phyloP scores from a whole-genome alignment of 2,797 vertebrate species.

The Myiothlypis chrysogaster region DNA sequence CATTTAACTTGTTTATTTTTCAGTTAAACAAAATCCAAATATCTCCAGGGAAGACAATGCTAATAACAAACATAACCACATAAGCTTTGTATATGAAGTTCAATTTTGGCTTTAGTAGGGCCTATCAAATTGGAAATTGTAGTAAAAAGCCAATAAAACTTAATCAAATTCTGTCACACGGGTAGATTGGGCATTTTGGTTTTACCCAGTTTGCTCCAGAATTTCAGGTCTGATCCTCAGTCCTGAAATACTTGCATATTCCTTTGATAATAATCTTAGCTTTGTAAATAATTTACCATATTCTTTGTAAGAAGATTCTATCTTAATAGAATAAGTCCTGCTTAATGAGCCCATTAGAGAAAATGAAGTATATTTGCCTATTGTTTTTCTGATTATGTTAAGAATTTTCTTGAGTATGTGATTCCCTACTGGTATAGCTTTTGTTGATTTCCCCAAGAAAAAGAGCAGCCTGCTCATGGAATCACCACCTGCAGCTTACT shows the following conservation, averaged over 20 bases:
- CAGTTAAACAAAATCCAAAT: slow-evolving; percentile 67
- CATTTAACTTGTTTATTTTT: slow-evolving; percentile 67
- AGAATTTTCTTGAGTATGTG: neutral
- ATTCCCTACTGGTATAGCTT: neutral
- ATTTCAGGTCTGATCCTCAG: neutral
- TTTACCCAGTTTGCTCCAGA: slow-evolving; percentile 23
- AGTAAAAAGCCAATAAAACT: slow-evolving; percentile 58
- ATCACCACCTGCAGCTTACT: neutral
- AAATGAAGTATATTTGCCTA: neutral
- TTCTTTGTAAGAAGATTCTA: neutral
- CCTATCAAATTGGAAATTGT: slow-evolving; percentile 59
- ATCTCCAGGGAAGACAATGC: slow-evolving; percentile 63
- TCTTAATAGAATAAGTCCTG: neutral
- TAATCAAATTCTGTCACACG: slow-evolving; percentile 58
- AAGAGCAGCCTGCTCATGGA: neutral
- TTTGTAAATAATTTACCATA: neutral
- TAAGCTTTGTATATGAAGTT: slow-evolving; percentile 61
- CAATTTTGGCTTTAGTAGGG: slow-evolving; percentile 64
- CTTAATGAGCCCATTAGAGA: neutral
- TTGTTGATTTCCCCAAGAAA: neutral
- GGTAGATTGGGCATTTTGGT: slow-evolving; percentile 15
- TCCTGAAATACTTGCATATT: neutral
- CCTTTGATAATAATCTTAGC: neutral
- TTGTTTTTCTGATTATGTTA: neutral
- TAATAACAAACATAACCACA: slow-evolving; percentile 62